Base-by-base conservation (phyloP, 2,888 invertebrate genomes). In the Lasioglossum malachurum region DNA sequence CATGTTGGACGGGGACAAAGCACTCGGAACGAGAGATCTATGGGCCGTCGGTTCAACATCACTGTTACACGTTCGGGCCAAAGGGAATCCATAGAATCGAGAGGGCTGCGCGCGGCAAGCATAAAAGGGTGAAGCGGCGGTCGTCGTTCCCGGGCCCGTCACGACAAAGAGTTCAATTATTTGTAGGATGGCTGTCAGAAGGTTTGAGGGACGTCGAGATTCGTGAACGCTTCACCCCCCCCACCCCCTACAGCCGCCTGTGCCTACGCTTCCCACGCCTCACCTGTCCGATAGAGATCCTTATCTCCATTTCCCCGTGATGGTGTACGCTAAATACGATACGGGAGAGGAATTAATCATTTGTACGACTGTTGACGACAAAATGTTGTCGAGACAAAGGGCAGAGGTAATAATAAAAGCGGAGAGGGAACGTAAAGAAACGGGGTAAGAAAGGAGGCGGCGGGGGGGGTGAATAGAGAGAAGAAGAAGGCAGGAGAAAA, bases 211-310 rank as follows among this genome's bases (percentile, higher is more conserved):
- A 88, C 84, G 84, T 84, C 60, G 84, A 84, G 81, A 82, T 84
- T 77, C 64, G 77, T 69, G 76, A 82, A 74, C 49, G 31, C 23
- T 46, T 46, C 46, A 46, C 27, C 69, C 8, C 69, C 8, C 35
- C 10, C 75, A 53, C 23, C 10, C 8, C 3, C 53, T 8, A 49
- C 73, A 77, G 60, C 80, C 72, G 57, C 78, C 41, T 41, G n/a
- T 10, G 41, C 38, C 23, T n/a, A 46, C 75, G 71, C 92, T 91
- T 91, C 91, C 91, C 91, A 92, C 92, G 92, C 85, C 84, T 91
- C 91, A 91, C 90, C 91, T 91, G 92, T 91, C 88, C 82, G 82
- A 75, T 73, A 67, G 91, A 91, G 91, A 91, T 91, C 83, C 86
- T 89, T 91, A 91, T 92, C 91, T 89, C 71, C 38, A 80, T 53